These are phyloP conservation scores for Nymphalis polychloros DNA, from an alignment of 2,888 invertebrate genomes.

Conservation along the genomic window DNA sequence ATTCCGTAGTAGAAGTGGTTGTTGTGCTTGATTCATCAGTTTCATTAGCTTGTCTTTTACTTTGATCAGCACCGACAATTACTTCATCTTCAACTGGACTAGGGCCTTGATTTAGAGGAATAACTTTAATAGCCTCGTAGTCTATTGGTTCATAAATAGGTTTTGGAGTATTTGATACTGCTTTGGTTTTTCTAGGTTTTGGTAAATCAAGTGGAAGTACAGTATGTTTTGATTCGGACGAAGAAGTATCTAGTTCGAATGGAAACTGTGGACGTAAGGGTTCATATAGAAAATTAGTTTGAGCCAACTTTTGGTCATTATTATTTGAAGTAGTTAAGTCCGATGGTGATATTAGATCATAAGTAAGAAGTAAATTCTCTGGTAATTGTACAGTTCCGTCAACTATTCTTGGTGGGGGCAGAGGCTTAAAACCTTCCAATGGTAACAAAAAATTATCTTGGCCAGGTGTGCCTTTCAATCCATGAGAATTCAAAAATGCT, in stretches of 20 bases:
- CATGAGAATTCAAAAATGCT: constrained; percentile 70
- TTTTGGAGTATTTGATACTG: constrained; percentile 42
- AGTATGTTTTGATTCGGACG: constrained; percentile 62
- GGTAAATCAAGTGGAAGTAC: constrained; percentile 68
- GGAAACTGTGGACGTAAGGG: constrained; percentile 66
- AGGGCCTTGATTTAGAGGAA: constrained; percentile 67
- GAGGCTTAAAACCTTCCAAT: constrained; percentile 72
- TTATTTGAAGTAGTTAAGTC: constrained; percentile 49
- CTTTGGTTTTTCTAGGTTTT: constrained; percentile 57
- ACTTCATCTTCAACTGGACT: constrained; percentile 58
- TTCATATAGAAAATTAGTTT: constrained; percentile 65
- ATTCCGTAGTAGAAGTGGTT: constrained; percentile 40
- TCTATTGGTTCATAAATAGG: constrained; percentile 67
- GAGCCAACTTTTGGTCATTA: constrained; percentile 46
- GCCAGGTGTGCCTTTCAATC: constrained; percentile 63
- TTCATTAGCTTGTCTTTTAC: constrained; percentile 62
- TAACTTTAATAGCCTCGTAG: constrained; percentile 71
- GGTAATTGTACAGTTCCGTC: constrained; percentile 71
- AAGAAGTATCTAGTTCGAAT: constrained; percentile 69
- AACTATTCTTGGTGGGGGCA: constrained; percentile 66
- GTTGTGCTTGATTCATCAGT: constrained; percentile 42
- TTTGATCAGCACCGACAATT: constrained; percentile 55
- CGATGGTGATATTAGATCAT: constrained; percentile 64
- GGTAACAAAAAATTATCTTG: constrained; percentile 70
- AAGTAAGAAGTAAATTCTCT: constrained; percentile 70